phyloP scores from a whole-genome alignment of 2,888 invertebrate genomes.

The Cryptocheilus praepositus region DNA sequence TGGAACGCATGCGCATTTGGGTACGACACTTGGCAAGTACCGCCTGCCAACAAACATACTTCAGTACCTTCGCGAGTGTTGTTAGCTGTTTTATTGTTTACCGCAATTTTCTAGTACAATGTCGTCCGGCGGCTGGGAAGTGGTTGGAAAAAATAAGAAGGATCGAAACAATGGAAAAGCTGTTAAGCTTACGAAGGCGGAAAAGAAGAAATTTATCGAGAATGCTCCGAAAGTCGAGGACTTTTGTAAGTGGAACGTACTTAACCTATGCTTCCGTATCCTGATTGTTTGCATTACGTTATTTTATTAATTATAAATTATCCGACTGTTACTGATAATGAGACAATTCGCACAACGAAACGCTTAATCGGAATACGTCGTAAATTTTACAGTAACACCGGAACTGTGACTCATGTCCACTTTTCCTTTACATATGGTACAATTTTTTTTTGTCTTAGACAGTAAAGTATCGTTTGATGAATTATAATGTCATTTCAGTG shows the following conservation, averaged over 20 bases:
- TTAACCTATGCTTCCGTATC: conserved; percentile 22
- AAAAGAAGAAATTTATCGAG: conserved; percentile 80
- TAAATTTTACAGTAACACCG: not conserved
- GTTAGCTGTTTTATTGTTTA: conserved; percentile 34
- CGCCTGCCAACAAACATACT: conserved; percentile 43
- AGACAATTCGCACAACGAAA: too few species aligned
- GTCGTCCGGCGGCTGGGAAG: conserved; percentile 72
- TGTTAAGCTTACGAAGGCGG: conserved; percentile 77
- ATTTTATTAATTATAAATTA: not conserved
- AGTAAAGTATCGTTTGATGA: too few species aligned
- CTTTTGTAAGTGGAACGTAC: conserved; percentile 79
- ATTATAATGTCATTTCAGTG: conserved; percentile 74
- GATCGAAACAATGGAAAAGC: conserved; percentile 76
- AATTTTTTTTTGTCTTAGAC: not conserved
- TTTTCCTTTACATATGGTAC: conserved; percentile 3
- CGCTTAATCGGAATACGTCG: too few species aligned
- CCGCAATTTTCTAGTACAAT: conserved; percentile 42
- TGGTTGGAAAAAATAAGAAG: conserved; percentile 79
- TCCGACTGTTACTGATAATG: not conserved
- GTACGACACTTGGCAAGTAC: conserved; percentile 39
- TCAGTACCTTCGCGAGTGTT: conserved; percentile 47
- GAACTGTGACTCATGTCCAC: not conserved
- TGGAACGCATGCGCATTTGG: conserved; percentile 54
- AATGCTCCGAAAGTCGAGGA: conserved; percentile 85
- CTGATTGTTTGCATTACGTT: too few species aligned